phyloP scores from a whole-genome alignment of 1,140 invertebrate species.

The Choristoneura fumiferana region DNA sequence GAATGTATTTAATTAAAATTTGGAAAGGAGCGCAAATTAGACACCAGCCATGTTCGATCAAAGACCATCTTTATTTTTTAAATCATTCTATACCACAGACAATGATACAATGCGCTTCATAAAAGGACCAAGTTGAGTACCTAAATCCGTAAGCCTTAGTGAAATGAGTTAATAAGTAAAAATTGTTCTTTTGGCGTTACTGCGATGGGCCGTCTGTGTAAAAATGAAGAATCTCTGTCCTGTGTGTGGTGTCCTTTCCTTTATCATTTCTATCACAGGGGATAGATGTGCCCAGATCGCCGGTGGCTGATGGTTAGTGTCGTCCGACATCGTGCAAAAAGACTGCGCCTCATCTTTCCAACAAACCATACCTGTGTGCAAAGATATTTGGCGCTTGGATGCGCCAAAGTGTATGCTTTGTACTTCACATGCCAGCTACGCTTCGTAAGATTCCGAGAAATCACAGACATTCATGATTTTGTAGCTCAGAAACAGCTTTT shows the following conservation, averaged over 20 bases:
- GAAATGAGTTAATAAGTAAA: slow-evolving; percentile 5
- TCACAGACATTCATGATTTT: slow-evolving; percentile 24
- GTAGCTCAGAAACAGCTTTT: slow-evolving; percentile 11
- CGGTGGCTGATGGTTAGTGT: slow-evolving; percentile 25
- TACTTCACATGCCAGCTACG: slow-evolving; percentile 22
- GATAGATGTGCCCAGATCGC: slow-evolving; percentile 22
- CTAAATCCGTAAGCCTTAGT: background rate
- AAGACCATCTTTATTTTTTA: too few species aligned
- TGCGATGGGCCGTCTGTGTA: slow-evolving; percentile 17
- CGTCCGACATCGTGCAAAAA: slow-evolving; percentile 26
- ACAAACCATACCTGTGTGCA: slow-evolving; percentile 24
- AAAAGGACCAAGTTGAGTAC: slow-evolving; percentile 2
- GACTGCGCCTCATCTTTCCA: slow-evolving; percentile 17
- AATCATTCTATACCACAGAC: too few species aligned
- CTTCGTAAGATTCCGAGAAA: slow-evolving; percentile 28
- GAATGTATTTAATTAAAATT: too few species aligned
- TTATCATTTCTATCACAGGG: slow-evolving; percentile 16
- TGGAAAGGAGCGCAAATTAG: too few species aligned
- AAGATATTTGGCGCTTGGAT: slow-evolving; percentile 24
- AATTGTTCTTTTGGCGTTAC: slow-evolving; percentile 24
- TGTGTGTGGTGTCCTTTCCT: background rate
- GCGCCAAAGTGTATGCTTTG: slow-evolving; percentile 30
- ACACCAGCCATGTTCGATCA: too few species aligned
- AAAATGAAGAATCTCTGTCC: slow-evolving; percentile 19
- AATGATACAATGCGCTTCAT: too few species aligned